Evolutionary conservation across 2,888 invertebrate genomes (phyloP), one percentile per base, ranked within the genome.

Genomic region (Tetramorium bicarinatum): DNA sequence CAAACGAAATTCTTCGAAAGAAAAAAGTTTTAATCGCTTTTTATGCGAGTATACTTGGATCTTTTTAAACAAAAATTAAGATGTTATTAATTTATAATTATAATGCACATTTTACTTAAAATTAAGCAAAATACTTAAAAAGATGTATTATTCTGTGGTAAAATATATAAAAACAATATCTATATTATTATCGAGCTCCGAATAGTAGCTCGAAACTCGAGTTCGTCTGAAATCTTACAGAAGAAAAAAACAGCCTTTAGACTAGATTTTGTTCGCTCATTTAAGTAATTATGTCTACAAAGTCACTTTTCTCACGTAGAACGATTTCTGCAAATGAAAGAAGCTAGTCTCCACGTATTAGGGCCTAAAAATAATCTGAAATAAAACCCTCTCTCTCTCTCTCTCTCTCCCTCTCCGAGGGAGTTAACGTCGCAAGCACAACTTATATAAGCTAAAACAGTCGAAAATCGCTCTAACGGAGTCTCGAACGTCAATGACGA

Each of bases 221-320:
- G 69, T 84, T 81, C 67, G 69, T 83, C 74, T 66, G 71, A 79
- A 85, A 75, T 71, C 66, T 81, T 80, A 86, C 54, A 56, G 66
- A 75, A 81, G 61, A 80, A 84, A 89, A n/a, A 44, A 64, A 64
- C 89, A 89, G 89, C 89, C 89, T 66, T 84, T 83, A 62, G 89
- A 89, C 89, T 89, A 89, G 89, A 89, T 82, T 88, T 69, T 62
- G 84, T 87, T 80, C 74, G 47, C 47, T 90, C 79, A 72, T 62
- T 82, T 71, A 80, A 79, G 41, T 62, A 56, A 69, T 47, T 69
- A 79, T 13, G 11, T 67, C 77, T 74, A 83, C 69, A 56, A 56
- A 74, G 61, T 81, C 80, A 62, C 29, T 75, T 80, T 77, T 41
- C 54, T 71, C 21, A 25, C 21, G 44, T 38, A 8, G 18, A 21